These are phyloP conservation scores for Protobothrops flavoviridis DNA, from an alignment of 2,113 vertebrate species.

Conservation along the genomic window DNA sequence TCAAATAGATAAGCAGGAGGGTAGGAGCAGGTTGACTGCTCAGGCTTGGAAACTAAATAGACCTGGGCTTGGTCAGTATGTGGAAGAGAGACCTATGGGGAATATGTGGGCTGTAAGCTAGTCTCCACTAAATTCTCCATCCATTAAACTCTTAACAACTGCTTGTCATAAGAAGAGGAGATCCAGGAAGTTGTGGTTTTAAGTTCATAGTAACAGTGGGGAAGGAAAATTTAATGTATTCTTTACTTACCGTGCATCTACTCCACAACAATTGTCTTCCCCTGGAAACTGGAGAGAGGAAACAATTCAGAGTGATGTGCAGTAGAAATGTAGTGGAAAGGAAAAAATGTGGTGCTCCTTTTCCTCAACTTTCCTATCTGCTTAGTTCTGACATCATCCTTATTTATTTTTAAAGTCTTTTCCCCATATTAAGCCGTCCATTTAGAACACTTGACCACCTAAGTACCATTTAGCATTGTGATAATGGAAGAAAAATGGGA, in stretches of 20 bases:
- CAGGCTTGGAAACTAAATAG: background rate
- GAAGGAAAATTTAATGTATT: background rate
- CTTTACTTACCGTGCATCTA: background rate
- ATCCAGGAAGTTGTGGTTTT: background rate
- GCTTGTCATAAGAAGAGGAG: background rate
- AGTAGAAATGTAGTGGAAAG: background rate
- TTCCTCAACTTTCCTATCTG: background rate
- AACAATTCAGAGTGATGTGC: background rate
- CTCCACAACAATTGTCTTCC: background rate
- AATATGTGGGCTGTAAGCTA: background rate
- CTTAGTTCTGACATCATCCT: background rate
- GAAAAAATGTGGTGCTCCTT: background rate
- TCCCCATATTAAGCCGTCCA: background rate
- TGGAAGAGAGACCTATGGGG: background rate
- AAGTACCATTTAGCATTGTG: background rate
- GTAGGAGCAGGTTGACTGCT: background rate
- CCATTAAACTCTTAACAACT: background rate
- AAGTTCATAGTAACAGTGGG: background rate
- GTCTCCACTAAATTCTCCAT: background rate
- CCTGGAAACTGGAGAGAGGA: background rate
- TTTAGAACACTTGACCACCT: background rate
- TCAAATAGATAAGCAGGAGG: background rate
- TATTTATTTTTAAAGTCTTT: background rate
- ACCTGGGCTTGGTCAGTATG: background rate
- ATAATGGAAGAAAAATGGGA: background rate